Base-by-base conservation (phyloP, 2,797 vertebrate species). In the Notamacropus eugenii region DNA sequence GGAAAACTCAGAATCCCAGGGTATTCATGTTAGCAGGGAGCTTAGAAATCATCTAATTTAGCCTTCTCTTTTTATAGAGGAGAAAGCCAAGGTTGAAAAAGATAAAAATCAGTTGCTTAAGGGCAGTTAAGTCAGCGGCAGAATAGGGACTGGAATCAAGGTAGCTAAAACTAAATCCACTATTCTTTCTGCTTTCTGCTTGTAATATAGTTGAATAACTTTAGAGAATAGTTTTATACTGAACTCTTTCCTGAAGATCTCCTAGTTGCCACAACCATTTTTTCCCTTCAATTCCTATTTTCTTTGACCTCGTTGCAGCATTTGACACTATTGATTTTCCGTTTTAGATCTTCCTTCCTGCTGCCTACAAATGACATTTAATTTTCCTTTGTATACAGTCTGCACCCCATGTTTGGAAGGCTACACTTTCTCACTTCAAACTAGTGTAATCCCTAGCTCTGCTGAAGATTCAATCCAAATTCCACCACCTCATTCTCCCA, bases 1-100 rank as follows among this genome's bases (percentile, higher is more conserved):
- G 91, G 1, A 91, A 94, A 56, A 95, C 40, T 55, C 57, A 93
- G 46, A 95, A 94, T 93, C 91, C 13, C 2, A 87, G 56, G 54
- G 93, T 92, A 56, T 82, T 0, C 55, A 11, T 92, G 91, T 90
- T 46, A 46, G n/a, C 24, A 82, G 67, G 67, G 67, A 82, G 67
- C 5, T 82, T 82, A 46, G 67, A 82, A 46, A 24, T 46, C n/a
- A 46, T 82, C 19, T 82, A 40, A 82, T 40, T 74, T n/a, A 74
- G 2, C 16, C 29, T 82, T 46, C 19, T n/a, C 62, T 74, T 40
- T 67, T 74, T 40, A 40, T 29, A 74, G 62, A 74, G 34, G 34
- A 74, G 59, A 62, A 62, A n/a, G 4, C 31, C 22, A 40, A 74
- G 62, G 34, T 14, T 74, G 34, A 74, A n/a, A 6, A 14, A 74